These are phyloP conservation scores for Hydrocynus forskahlii DNA, from an alignment of 2,797 vertebrate species.

Conservation along the genomic window DNA sequence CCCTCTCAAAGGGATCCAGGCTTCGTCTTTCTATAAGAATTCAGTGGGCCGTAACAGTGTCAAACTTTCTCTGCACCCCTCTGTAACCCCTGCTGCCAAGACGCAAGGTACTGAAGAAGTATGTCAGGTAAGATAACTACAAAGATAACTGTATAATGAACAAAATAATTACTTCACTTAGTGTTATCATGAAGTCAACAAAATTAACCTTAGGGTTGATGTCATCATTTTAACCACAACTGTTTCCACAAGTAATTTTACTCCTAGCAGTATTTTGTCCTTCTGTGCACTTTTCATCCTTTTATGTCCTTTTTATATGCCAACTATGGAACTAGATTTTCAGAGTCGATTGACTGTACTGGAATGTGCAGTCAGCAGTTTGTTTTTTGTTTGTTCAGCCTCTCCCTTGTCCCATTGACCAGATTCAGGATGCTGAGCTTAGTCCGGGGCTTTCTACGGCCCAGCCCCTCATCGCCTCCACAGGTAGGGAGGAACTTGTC, in stretches of 20 bases:
- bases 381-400: constrained; percentile 30
- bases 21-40: constrained; percentile 56
- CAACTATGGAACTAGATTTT: neutral
- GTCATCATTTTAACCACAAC: no score
- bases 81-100: constrained; percentile 40
- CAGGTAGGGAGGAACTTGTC: constrained; percentile 58
- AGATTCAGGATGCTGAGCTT: constrained; percentile 30
- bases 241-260: neutral
- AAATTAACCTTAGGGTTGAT: neutral
- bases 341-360: neutral
- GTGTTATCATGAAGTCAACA: neutral
- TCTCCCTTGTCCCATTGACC: constrained; percentile 31
- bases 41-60: constrained; percentile 47
- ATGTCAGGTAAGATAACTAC: constrained; percentile 37
- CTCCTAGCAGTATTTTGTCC: no score
- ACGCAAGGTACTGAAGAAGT: constrained; percentile 60
- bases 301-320: neutral
- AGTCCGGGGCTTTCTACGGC: constrained; percentile 44
- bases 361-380: neutral
- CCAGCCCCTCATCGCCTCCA: constrained; percentile 69
- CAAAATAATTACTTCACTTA: neutral
- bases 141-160: neutral
- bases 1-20: constrained; percentile 58
- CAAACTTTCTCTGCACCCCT: constrained; percentile 42
- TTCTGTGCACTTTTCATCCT: no score